Conservation (phyloP, 2,797 vertebrate genomes). For the Erpetoichthys calabaricus region DNA sequence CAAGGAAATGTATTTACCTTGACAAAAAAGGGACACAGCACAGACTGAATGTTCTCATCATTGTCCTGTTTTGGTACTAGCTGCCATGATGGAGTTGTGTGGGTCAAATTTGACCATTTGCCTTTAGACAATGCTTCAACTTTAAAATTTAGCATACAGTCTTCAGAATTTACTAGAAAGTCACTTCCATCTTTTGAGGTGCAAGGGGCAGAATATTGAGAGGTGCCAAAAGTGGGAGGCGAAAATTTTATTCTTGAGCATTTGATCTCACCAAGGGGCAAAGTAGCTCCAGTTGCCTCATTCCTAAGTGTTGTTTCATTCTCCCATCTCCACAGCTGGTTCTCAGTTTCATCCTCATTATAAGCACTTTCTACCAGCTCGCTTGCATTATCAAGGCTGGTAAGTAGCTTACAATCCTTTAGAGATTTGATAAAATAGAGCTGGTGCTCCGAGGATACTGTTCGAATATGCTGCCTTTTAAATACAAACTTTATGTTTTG, state of each 20-base stretch:
- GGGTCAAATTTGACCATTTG: not conserved
- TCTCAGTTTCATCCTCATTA: not conserved
- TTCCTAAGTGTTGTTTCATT: not conserved
- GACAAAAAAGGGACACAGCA: slow-evolving; percentile 6
- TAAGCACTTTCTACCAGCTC: slow-evolving; percentile 2
- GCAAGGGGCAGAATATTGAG: not conserved
- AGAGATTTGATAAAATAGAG: slow-evolving; percentile 7
- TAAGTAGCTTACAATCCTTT: slow-evolving; percentile 5
- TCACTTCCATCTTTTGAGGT: not conserved
- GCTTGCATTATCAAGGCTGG: slow-evolving; percentile 1
- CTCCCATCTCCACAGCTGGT: slow-evolving; percentile 10
- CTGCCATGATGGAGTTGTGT: not conserved
- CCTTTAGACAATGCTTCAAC: not conserved
- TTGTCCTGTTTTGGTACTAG: not conserved
- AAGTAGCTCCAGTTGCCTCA: not conserved
- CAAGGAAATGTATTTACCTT: slow-evolving; percentile 3
- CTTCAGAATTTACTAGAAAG: not conserved
- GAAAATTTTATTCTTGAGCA: slow-evolving; percentile 1
- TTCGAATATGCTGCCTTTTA: not conserved
- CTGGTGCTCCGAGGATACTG: not conserved
- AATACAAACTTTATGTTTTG: not conserved
- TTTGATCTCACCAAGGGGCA: not conserved
- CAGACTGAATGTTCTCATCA: slow-evolving; percentile 4
- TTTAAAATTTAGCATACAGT: slow-evolving; percentile 5
- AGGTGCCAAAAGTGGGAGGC: not conserved